Percentiles rank a stretch among this genome's conserved stretches.
Conservation (phyloP, 2,113 vertebrate species). For the Perca fluviatilis region DNA sequence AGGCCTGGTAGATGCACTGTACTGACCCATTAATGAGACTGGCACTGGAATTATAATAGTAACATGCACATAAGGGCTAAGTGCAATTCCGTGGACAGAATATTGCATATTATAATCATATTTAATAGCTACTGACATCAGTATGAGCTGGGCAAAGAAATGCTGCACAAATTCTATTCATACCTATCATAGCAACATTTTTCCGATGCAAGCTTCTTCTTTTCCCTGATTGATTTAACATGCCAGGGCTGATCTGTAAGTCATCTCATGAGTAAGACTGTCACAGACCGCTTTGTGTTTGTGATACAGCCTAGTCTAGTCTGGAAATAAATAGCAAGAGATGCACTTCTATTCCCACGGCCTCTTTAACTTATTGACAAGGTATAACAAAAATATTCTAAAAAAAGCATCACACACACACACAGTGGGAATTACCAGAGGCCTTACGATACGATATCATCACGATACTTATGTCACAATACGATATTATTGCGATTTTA, state of each 20-base stretch:
- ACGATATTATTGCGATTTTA: no score
- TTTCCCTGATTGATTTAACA: constrained; percentile 17
- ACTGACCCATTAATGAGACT: constrained; percentile 5
- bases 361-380: not conserved
- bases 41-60: not conserved
- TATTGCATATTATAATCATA: not conserved
- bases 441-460: no score
- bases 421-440: no score
- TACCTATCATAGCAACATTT: not conserved
- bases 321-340: not conserved
- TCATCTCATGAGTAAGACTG: constrained; percentile 46
- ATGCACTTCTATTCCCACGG: not conserved
- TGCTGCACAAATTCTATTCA: not conserved
- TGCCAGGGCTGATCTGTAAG: constrained; percentile 26
- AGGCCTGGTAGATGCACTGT: not conserved
- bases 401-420: no score
- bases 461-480: no score
- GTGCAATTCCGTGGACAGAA: not conserved
- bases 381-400: not conserved
- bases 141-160: not conserved
- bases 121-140: not conserved
- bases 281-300: constrained; percentile 13
- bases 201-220: not conserved
- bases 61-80: not conserved
- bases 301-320: not conserved